phyloP scores from a whole-genome alignment of 2,888 invertebrate genomes.

The Torymus tubicola region DNA sequence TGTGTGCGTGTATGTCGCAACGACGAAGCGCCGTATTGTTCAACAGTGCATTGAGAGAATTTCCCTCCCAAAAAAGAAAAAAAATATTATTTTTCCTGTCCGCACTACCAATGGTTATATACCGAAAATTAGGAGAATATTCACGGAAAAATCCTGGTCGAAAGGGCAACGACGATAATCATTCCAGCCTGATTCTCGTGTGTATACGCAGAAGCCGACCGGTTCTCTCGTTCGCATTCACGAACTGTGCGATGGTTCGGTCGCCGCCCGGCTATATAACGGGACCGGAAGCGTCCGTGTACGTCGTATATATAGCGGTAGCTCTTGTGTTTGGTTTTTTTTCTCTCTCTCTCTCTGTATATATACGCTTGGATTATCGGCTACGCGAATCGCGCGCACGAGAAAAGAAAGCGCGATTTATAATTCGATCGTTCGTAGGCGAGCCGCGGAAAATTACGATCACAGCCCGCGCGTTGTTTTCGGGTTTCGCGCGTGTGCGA shows the following conservation, averaged over 20 bases:
- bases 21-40: too few relatives aligned
- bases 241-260: background rate
- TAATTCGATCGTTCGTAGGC: constrained; percentile 38
- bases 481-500: background rate
- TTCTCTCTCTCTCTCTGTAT: constrained; percentile 10
- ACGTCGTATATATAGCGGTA: background rate
- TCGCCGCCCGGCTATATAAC: background rate
- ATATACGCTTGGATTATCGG: background rate
- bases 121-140: too few relatives aligned
- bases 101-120: too few relatives aligned
- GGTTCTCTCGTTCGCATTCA: too few relatives aligned
- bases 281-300: background rate
- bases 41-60: too few relatives aligned
- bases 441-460: constrained; percentile 3
- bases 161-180: too few relatives aligned
- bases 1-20: too few relatives aligned
- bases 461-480: background rate
- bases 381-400: background rate
- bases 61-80: too few relatives aligned
- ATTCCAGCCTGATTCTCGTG: too few relatives aligned
- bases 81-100: too few relatives aligned
- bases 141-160: too few relatives aligned
- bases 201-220: too few relatives aligned
- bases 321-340: constrained; percentile 34
- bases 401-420: constrained; percentile 34